Base-by-base conservation (phyloP, 2,888 invertebrate species). In the Calameuta filiformis region DNA sequence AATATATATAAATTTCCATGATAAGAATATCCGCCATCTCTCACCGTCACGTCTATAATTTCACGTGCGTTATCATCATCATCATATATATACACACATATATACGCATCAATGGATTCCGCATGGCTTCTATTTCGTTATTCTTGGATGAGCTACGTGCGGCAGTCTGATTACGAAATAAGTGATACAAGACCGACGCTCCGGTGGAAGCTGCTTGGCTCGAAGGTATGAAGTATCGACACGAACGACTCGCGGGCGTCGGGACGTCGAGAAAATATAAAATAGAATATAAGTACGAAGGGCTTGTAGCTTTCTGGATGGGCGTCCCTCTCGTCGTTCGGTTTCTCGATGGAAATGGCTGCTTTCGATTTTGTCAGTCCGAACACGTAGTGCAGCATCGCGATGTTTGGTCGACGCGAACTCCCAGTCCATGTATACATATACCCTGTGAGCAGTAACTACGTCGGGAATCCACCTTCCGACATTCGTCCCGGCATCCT, bases 351-450 rank as follows among this genome's bases (percentile, higher is more conserved):
- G 83, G 79, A 77, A 83, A 82, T 83, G 80, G 81, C 81, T 79
- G 40, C 40, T 83, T 83, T 81, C 82, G 79, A 80, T 79, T 83
- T 82, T 79, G 79, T 76, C 79, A 85, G 83, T 85, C 85, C 79
- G 79, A 75, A 81, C 85, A 85, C 85, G 85, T 85, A 82, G 80
- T 79, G 79, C 82, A 79, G 80, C 80, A 81, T 82, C 80, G 83
- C 81, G 81, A 81, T 83, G 82, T 83, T 79, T 78, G 40, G 75
- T 75, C 78, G 78, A 76, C 34, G 78, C 73, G 71, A 78, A 78
- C 78, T 78, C 78, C 78, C 78, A 78, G 78, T 75, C 73, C 75
- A 78, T 78, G 78, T 78, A 78, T 78, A 78, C 75, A 69, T 77
- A 31, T 75, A n/a, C 30, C 37, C 69, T 11, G 69, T 15, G 69